Conservation (phyloP, 2,888 invertebrate species). For the Homarus gammarus region DNA sequence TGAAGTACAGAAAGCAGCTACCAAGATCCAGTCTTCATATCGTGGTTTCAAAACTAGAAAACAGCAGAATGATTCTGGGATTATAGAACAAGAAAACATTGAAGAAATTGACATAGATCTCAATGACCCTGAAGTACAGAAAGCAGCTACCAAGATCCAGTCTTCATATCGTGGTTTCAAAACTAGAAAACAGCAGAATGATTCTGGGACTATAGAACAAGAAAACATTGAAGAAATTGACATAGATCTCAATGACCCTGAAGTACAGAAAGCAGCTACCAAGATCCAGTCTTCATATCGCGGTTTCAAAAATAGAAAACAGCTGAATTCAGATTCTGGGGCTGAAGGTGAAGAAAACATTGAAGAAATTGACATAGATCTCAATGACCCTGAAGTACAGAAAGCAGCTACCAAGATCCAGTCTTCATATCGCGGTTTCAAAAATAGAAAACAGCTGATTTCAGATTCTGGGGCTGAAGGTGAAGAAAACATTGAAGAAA, state of each 20-base stretch:
- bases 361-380: too few species aligned
- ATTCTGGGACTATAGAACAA: background rate
- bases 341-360: background rate
- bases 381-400: too few species aligned
- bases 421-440: too few species aligned
- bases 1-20: too few species aligned
- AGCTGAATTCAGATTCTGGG: background rate
- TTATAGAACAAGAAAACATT: background rate
- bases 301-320: conserved; percentile 12
- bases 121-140: background rate
- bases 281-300: conserved; percentile 18
- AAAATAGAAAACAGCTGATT: too few species aligned
- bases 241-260: background rate
- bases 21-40: too few species aligned
- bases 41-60: background rate
- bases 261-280: background rate
- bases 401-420: too few species aligned
- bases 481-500: too few species aligned
- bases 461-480: too few species aligned
- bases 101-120: background rate
- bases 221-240: background rate
- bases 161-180: background rate
- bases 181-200: background rate
- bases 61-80: background rate
- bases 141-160: background rate